Base-by-base conservation (phyloP, 2,113 vertebrate species). In the Dinomys branickii region DNA sequence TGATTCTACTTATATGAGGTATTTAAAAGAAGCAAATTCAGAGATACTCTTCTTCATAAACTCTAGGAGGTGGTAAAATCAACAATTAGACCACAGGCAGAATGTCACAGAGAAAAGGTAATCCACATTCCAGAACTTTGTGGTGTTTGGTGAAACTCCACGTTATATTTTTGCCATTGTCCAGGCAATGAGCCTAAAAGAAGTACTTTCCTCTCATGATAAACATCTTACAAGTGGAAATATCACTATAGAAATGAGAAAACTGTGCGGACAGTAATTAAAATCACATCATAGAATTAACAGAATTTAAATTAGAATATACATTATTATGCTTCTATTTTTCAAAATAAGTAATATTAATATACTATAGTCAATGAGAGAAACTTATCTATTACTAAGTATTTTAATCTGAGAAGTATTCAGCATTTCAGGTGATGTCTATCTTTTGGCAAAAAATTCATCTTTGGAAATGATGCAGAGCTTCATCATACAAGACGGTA, bases 151-250 rank as follows among this genome's bases (percentile, higher is more conserved):
- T 88, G 92, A 88, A 41, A 94, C 95, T 97, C 88, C 28, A 82
- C 38, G 71, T 85, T 59, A 78, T 69, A 65, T 35, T 35, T 78
- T 78, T 78, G 63, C 59, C 47, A 67, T 1, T 59, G 35, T 90
- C 67, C 75, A 81, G 69, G 38, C 85, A 91, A 86, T n/a, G 44
- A 86, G 75, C 80, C 58, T 82, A 83, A 93, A 92, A 83, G 89
- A 95, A 81, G 30, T 11, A 59, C 38, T 97, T 96, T 63, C 33
- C 38, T 94, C n/a, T 89, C 0, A 2, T 95, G 77, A 87, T 33
- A 90, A 92, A 59, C 41, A 73, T 61, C 30, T 80, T 47, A 47
- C 41, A 73, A 75, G 44, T 77, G 14, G 52, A 93, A 96, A 84
- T 24, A 87, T 13, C 35, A 78, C 33, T 75, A 30, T 12, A 87